These are phyloP conservation scores for Drosophila paramelanica DNA, from an alignment of 2,888 invertebrate genomes.

Conservation along the genomic window DNA sequence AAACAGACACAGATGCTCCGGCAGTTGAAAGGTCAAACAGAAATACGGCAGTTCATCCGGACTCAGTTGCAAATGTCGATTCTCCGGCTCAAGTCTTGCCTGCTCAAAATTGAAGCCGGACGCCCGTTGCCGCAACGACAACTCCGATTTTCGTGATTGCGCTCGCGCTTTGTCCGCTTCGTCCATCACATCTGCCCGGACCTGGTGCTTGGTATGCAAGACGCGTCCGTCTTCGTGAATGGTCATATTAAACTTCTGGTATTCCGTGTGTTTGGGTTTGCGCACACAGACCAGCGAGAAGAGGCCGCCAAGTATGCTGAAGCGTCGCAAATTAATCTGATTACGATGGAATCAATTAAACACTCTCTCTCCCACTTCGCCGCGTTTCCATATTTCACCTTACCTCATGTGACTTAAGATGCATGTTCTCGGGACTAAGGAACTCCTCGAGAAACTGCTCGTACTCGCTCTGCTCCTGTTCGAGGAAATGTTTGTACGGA, in stretches of 20 bases:
- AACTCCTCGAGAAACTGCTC: conserved; percentile 42
- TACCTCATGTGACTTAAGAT: conserved; percentile 71
- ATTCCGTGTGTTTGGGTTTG: conserved; percentile 68
- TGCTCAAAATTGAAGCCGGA: background rate
- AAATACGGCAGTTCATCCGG: conserved; percentile 64
- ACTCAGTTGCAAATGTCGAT: conserved; percentile 14
- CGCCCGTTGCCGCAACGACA: too few relatives aligned
- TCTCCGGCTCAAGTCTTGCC: background rate
- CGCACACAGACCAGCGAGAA: conserved; percentile 73
- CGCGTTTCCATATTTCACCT: background rate
- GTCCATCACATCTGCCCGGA: conserved; percentile 9
- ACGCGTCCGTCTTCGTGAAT: conserved; percentile 64
- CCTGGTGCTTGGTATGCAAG: conserved; percentile 34
- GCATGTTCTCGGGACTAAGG: conserved; percentile 59
- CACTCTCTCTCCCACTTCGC: background rate
- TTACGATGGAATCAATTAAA: conserved; percentile 58
- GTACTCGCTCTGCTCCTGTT: conserved; percentile 56
- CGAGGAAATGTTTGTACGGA: conserved; percentile 64
- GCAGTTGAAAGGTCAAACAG: conserved; percentile 69
- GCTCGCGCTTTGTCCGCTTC: too few relatives aligned
- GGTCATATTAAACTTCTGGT: conserved; percentile 71
- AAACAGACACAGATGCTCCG: conserved; percentile 74
- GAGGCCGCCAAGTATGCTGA: conserved; percentile 79
- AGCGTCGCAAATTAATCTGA: conserved; percentile 69
- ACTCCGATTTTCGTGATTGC: too few relatives aligned